These are phyloP conservation scores for Hermaeophaga mercurialis DNA, from an alignment of 2,888 invertebrate species.

Conservation along the genomic window DNA sequence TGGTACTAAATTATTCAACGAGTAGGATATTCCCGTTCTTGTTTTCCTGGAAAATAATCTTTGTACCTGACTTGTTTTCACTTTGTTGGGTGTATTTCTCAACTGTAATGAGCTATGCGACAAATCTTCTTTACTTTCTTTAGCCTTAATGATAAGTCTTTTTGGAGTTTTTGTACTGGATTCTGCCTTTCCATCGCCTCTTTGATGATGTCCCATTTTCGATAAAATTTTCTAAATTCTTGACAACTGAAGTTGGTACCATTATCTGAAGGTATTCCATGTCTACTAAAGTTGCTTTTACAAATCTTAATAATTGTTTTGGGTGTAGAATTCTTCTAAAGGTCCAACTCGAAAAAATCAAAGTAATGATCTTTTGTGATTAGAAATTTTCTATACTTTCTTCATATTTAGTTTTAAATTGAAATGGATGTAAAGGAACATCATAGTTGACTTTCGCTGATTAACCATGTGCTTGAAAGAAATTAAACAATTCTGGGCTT, in stretches of 20 bases:
- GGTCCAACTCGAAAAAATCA: too few species aligned
- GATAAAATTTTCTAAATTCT: background rate
- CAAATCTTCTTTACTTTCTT: background rate
- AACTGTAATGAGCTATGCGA: background rate
- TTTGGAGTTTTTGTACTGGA: background rate
- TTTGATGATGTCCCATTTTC: background rate
- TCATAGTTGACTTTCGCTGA: background rate
- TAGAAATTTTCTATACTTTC: background rate
- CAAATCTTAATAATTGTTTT: background rate
- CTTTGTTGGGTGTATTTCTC: conserved; percentile 4
- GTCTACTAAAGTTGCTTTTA: background rate
- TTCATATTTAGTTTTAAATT: background rate
- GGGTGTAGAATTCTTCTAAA: background rate
- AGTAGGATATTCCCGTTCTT: background rate
- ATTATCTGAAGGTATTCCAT: background rate
- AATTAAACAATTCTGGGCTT: too few species aligned
- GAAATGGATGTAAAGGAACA: background rate
- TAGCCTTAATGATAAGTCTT: background rate
- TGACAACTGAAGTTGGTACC: too few species aligned
- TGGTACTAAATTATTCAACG: background rate
- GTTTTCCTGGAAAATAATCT: background rate
- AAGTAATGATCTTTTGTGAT: background rate
- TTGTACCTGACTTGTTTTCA: background rate
- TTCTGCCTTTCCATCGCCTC: conserved; percentile 2
- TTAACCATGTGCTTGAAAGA: background rate